A percentile compares a stretch with the other conserved stretches of the same genome.
Evolutionary conservation across 1,140 invertebrate species (phyloP).

Genomic region (Samia ricini): DNA sequence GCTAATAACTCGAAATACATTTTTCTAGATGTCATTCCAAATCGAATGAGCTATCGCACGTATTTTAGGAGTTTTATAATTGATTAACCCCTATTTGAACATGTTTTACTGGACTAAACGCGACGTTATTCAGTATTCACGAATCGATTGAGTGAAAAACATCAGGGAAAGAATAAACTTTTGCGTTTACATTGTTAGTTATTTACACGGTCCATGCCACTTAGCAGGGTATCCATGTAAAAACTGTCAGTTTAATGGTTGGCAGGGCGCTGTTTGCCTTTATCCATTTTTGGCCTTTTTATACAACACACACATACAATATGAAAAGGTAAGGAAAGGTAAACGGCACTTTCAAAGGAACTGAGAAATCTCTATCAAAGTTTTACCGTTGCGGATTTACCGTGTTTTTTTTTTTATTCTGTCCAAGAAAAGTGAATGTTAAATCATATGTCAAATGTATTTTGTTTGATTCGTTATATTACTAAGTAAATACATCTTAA

Average conservation of each 20-base stretch:
- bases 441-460: not conserved
- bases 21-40: too few species aligned
- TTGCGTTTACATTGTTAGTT: not conserved
- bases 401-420: not conserved
- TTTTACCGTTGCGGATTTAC: not conserved
- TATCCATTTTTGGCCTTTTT: not conserved
- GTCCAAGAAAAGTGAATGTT: not conserved
- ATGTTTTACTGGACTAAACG: too few species aligned
- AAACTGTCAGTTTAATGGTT: conserved; percentile 4
- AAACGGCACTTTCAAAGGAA: not conserved
- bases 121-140: too few species aligned
- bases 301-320: too few species aligned
- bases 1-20: too few species aligned
- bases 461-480: not conserved
- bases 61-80: too few species aligned
- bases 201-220: not conserved
- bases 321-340: not conserved
- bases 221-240: not conserved
- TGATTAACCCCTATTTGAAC: too few species aligned
- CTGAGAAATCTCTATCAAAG: conserved; percentile 4
- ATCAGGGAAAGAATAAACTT: not conserved
- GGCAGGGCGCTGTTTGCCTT: not conserved
- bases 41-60: too few species aligned
- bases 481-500: not conserved
- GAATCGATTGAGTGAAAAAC: not conserved